Conservation (phyloP, 2,797 vertebrate genomes). For the Mallotus villosus region DNA sequence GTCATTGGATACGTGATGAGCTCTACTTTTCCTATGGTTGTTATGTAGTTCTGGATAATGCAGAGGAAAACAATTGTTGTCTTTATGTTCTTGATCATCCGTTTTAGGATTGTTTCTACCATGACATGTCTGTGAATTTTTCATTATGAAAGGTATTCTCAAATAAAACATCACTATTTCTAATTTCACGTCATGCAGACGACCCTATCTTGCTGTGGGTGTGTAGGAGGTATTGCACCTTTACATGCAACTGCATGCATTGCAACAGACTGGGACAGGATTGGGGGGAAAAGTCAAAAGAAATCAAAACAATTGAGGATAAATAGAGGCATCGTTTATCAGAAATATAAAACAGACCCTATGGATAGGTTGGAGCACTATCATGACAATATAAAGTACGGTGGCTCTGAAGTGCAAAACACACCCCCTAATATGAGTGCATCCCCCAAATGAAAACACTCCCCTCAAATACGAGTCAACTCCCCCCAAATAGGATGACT, state of each 20-base stretch:
- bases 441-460: no score
- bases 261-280: constrained; percentile 11
- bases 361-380: not conserved
- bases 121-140: not conserved
- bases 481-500: no score
- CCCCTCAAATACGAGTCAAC: no score
- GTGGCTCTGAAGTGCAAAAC: no score
- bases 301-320: not conserved
- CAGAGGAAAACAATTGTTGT: no score
- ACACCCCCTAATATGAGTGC: no score
- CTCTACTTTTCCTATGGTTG: constrained; percentile 20
- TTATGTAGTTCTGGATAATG: not conserved
- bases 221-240: constrained; percentile 23
- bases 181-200: not conserved
- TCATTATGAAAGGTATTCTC: no score
- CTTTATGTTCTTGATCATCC: no score
- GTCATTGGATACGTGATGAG: constrained; percentile 16
- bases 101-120: no score
- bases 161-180: not conserved
- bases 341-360: constrained; percentile 2
- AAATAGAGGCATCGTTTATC: not conserved
- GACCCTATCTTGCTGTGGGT: not conserved
- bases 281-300: constrained; percentile 1
- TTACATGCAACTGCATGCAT: constrained; percentile 33
- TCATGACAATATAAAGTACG: not conserved